Percentiles rank a stretch among this genome's conserved stretches.
Evolutionary conservation across 2,888 invertebrate species (phyloP).

Genomic region (Helicoverpa assulta): DNA sequence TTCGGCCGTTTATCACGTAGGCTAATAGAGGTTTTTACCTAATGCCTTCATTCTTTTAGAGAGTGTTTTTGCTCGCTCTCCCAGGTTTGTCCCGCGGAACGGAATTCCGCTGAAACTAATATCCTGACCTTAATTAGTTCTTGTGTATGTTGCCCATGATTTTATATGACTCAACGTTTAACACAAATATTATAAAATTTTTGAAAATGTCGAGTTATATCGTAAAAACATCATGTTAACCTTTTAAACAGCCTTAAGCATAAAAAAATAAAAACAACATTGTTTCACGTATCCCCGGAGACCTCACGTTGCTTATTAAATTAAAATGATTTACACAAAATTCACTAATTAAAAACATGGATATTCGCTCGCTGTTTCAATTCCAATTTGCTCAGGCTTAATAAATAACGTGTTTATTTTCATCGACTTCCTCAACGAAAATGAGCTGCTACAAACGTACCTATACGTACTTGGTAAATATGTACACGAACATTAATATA

Average conservation of each 20-base stretch:
- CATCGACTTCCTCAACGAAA: constrained; percentile 15
- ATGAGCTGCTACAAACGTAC: not conserved
- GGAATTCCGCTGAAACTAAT: constrained; percentile 51
- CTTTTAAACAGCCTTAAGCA: not conserved
- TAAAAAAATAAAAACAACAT: not conserved
- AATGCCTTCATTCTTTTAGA: constrained; percentile 74
- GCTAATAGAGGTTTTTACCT: constrained; percentile 79
- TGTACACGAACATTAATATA: constrained; percentile 22
- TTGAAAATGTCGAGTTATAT: not conserved
- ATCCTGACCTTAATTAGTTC: constrained; percentile 66
- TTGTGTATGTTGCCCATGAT: constrained; percentile 27
- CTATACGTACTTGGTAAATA: not conserved
- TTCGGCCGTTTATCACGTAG: constrained; percentile 75
- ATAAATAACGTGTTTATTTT: constrained; percentile 12
- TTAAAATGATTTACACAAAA: not conserved
- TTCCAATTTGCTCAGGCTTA: not conserved
- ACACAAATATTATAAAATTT: not conserved
- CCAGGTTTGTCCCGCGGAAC: constrained; percentile 66
- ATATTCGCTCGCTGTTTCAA: not conserved
- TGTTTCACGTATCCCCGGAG: not conserved
- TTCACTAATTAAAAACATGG: not conserved
- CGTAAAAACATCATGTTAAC: not conserved
- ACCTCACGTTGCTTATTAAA: not conserved
- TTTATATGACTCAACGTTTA: not conserved
- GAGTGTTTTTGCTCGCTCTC: constrained; percentile 67